Percentiles rank a stretch among this genome's conserved stretches.
Evolutionary conservation across 2,113 vertebrate species (phyloP).

Genomic region (Sphaerodactylus townsendi): DNA sequence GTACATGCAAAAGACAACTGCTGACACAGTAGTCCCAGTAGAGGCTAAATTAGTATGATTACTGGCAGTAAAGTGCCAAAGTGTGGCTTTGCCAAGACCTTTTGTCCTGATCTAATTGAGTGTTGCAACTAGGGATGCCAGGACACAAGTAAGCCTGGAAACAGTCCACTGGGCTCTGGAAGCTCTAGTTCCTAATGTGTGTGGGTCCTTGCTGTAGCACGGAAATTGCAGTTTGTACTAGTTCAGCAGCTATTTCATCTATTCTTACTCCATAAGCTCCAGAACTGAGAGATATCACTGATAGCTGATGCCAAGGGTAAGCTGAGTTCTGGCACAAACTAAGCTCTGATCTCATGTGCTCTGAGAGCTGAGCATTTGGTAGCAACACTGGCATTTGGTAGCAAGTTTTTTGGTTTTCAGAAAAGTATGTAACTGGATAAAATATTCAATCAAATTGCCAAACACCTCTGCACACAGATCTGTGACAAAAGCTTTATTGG

Average conservation of each 20-base stretch:
- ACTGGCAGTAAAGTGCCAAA: background rate
- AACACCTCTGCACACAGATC: background rate
- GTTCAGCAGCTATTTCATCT: background rate
- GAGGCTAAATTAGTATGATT: background rate
- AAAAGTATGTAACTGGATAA: background rate
- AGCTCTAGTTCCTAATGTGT: background rate
- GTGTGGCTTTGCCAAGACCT: background rate
- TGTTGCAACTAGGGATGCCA: background rate
- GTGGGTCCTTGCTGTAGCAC: background rate
- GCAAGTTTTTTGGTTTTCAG: background rate
- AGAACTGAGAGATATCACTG: background rate
- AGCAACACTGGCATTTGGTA: background rate
- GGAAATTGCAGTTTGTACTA: too few relatives aligned
- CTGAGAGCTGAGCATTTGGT: background rate
- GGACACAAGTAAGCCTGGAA: background rate
- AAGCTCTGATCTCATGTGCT: background rate
- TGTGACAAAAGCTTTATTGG: background rate
- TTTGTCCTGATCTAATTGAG: background rate
- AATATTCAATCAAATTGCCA: background rate
- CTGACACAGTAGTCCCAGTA: background rate
- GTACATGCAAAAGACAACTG: background rate
- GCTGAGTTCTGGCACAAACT: background rate
- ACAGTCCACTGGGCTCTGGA: background rate
- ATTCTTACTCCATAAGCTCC: background rate
- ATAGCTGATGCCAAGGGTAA: too few relatives aligned